These are phyloP conservation scores for Drymodes brunneopygia DNA, from an alignment of 2,113 vertebrate species.

Conservation along the genomic window DNA sequence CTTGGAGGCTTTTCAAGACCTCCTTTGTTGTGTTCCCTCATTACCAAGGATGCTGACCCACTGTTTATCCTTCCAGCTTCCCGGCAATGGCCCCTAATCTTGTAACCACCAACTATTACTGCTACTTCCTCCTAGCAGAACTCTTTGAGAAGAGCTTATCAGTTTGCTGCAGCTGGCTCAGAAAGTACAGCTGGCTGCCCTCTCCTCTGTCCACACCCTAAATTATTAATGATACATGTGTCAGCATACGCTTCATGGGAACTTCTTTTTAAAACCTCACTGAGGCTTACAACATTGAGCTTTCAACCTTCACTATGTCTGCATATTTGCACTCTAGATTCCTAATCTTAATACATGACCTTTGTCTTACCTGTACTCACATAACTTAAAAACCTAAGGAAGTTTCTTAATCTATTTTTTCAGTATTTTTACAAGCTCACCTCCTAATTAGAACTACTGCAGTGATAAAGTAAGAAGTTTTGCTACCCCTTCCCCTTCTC, in stretches of 20 bases:
- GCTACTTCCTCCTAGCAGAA: neutral
- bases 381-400: neutral
- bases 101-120: slow-evolving; percentile 12
- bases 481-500: neutral
- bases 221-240: neutral
- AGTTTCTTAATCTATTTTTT: neutral
- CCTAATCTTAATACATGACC: neutral
- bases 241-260: neutral
- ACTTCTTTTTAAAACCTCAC: neutral
- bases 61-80: slow-evolving; percentile 38
- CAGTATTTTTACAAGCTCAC: neutral
- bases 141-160: slow-evolving; percentile 32
- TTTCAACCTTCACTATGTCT: neutral
- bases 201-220: slow-evolving; percentile 30
- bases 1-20: neutral
- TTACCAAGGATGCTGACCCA: neutral
- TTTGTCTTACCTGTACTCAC: neutral
- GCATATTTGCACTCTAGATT: neutral
- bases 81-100: neutral
- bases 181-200: slow-evolving; percentile 19
- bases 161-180: slow-evolving; percentile 24
- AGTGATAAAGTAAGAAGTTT: neutral
- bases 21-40: neutral
- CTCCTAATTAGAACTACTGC: neutral
- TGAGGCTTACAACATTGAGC: neutral